A percentile compares a stretch with the other conserved stretches of the same genome.
Evolutionary conservation across 1,140 invertebrate genomes (phyloP).

Genomic region (Macrobrachium rosenbergii): DNA sequence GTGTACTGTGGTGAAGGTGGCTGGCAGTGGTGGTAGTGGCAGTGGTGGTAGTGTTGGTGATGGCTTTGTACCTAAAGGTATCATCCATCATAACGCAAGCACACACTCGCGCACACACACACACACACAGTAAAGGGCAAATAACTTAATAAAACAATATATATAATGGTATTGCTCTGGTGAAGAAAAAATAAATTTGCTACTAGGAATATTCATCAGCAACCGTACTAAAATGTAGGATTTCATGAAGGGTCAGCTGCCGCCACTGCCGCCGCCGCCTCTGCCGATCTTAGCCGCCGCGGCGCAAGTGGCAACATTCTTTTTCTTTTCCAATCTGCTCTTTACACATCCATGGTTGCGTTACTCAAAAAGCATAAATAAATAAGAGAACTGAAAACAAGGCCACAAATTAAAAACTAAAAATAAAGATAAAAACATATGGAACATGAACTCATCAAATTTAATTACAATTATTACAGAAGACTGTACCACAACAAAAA

Average conservation of each 20-base stretch:
- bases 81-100: no score
- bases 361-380: conserved; percentile 36
- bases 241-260: not conserved
- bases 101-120: no score
- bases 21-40: conserved; percentile 8
- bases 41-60: conserved; percentile 2
- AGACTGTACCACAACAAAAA: conserved; percentile 42
- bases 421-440: conserved; percentile 48
- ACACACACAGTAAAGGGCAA: no score
- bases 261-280: conserved; percentile 13
- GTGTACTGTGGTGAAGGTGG: not conserved
- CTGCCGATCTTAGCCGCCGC: conserved; percentile 12
- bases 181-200: no score
- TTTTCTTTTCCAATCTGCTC: conserved; percentile 28
- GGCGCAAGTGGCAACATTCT: conserved; percentile 49
- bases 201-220: no score
- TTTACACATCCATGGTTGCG: conserved; percentile 40
- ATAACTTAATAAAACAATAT: no score
- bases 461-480: conserved; percentile 46
- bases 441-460: conserved; percentile 54
- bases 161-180: no score
- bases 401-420: conserved; percentile 37
- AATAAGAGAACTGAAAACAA: conserved; percentile 45
- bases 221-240: no score
- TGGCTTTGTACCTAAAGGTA: not conserved